Base-by-base conservation (phyloP, 2,113 vertebrate species). In the Tachysurus fulvidraco region DNA sequence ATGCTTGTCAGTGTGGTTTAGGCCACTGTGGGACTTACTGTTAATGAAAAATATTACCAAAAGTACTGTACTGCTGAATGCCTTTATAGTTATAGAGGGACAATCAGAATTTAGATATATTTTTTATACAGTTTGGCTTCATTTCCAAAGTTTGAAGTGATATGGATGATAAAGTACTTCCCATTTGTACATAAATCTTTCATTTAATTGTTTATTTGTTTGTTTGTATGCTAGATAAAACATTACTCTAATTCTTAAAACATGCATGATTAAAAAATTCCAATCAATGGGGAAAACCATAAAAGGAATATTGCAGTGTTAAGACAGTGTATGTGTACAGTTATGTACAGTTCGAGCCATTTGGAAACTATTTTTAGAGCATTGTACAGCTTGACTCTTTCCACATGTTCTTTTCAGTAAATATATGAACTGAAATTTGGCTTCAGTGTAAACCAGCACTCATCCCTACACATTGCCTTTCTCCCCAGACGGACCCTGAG, bases 1-100 rank as follows among this genome's bases (percentile, higher is more conserved):
- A n/a, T n/a, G n/a, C n/a, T n/a, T n/a, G 69, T 71, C 41, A 41
- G 44, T 44, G 36, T 73, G 69, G 69, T 76, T 76, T 76, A 76
- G 23, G 44, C 50, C 12, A 52, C 73, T 13, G 6, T 44, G 17
- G 16, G 8, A 30, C 30, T 67, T 67, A 16, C 28, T 10, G 17
- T 5, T 44, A 44, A 44, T 19, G 5, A 46, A 12, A 44, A 44
- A 46, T 36, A 44, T 73, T 36, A 44, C 36, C 19, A 41, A 41
- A 44, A 73, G 10, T 36, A 41, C 5, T 16, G 1, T 71, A 17
- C 1, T 41, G 30, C 67, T 71, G 30, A 71, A 71, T 41, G 30
- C 36, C 67, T 71, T 6, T 71, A 12, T 41, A 0, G 8, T 19
- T 71, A 73, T 11, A 8, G 16, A 67, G 64, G 28, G 4, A 36